These are phyloP conservation scores for Cygnus olor DNA, from an alignment of 2,797 vertebrate genomes.

Conservation along the genomic window DNA sequence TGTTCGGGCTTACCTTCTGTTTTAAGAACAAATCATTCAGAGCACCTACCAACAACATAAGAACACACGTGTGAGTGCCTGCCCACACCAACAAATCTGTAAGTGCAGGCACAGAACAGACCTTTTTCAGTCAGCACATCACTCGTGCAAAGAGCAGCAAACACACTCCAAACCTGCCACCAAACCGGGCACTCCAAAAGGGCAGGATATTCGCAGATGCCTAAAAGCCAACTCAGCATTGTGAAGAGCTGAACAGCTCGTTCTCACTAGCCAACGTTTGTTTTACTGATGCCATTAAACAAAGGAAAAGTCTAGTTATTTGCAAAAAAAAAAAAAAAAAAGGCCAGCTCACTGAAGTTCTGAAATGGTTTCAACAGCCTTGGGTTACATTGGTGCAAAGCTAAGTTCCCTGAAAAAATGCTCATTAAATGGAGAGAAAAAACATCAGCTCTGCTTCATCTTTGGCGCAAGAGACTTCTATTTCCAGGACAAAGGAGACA, in stretches of 20 bases:
- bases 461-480: neutral
- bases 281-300: neutral
- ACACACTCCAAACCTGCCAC: neutral
- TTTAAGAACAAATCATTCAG: neutral
- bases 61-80: neutral
- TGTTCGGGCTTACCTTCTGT: neutral
- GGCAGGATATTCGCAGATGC: neutral
- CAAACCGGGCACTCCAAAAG: neutral
- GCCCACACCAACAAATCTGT: neutral
- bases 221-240: neutral
- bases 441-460: neutral
- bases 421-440: accelerated
- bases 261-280: neutral
- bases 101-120: neutral
- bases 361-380: neutral
- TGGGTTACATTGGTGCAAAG: neutral
- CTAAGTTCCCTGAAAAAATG: neutral
- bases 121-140: accelerated
- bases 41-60: neutral
- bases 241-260: neutral
- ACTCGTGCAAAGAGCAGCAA: neutral
- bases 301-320: neutral
- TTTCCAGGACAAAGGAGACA: neutral
- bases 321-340: neutral
- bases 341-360: neutral